A percentile compares a stretch with the other conserved stretches of the same genome.
phyloP scores from a whole-genome alignment of 2,888 invertebrate species.

The Clitarchus hookeri region DNA sequence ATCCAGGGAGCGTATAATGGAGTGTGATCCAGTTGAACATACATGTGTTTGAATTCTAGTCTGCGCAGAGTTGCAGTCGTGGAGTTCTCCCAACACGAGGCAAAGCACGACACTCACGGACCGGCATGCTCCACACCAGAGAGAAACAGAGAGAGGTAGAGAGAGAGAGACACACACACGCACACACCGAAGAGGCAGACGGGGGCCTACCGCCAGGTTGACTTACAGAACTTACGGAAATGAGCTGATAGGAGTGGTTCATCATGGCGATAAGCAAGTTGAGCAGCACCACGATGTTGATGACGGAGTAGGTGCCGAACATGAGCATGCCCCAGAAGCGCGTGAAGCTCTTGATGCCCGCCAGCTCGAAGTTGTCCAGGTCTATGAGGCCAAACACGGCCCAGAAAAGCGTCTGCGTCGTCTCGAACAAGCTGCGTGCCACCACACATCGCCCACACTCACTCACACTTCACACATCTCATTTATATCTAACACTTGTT shows the following conservation, averaged over 20 bases:
- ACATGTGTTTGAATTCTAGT: too few species aligned
- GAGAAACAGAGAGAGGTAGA: neutral
- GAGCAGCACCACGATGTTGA: conserved; percentile 94
- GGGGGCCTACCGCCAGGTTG: neutral
- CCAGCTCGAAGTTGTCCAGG: conserved; percentile 92
- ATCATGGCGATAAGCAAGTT: conserved; percentile 99
- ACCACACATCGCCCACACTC: conserved; percentile 27
- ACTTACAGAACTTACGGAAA: conserved; percentile 75
- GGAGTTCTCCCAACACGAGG: too few species aligned
- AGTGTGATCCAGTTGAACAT: too few species aligned
- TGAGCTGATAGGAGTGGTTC: conserved; percentile 98
- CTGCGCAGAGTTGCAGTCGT: too few species aligned
- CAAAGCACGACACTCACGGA: neutral
- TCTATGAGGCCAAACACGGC: conserved; percentile 96
- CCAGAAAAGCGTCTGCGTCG: conserved; percentile 97
- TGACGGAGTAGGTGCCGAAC: conserved; percentile 97
- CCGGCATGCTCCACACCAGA: neutral
- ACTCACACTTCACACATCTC: too few species aligned
- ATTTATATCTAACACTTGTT: too few species aligned
- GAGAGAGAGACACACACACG: too few species aligned
- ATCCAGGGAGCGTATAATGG: too few species aligned
- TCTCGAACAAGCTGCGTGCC: conserved; percentile 87
- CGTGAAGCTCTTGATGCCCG: conserved; percentile 95
- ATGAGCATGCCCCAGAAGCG: conserved; percentile 98
- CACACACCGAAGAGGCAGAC: neutral